Conservation (phyloP, 1,140 invertebrate species). For the Drosophila bifasciata region DNA sequence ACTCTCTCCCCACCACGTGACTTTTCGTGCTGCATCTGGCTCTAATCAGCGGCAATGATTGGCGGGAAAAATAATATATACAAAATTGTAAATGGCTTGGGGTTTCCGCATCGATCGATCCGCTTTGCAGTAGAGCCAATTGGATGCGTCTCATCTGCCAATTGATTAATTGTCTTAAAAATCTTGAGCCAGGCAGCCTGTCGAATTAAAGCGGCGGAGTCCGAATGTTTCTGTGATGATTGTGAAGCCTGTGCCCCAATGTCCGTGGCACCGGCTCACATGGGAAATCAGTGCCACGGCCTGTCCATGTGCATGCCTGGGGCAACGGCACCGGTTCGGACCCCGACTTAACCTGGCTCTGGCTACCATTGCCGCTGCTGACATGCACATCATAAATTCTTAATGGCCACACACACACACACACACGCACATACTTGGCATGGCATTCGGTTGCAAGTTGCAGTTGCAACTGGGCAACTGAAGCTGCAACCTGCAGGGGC, state of each 20-base stretch:
- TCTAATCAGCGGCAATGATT: too few species aligned
- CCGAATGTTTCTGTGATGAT: too few species aligned
- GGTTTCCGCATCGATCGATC: slow-evolving; percentile 9
- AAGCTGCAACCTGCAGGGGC: slow-evolving; percentile 14
- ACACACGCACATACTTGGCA: slow-evolving; percentile 23
- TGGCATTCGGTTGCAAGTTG: slow-evolving; percentile 12
- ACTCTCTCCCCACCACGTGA: too few species aligned
- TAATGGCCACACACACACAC: slow-evolving; percentile 58
- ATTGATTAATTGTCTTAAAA: slow-evolving; percentile 58
- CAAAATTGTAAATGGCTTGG: too few species aligned
- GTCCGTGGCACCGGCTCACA: slow-evolving; percentile 10
- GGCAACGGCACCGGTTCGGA: neutral
- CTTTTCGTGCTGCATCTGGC: too few species aligned
- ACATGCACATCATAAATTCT: slow-evolving; percentile 71
- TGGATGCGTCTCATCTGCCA: slow-evolving; percentile 27
- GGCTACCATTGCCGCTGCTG: slow-evolving; percentile 40
- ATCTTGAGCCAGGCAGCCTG: slow-evolving; percentile 24
- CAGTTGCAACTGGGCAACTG: slow-evolving; percentile 14
- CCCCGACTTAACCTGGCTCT: neutral
- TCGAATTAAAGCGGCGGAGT: slow-evolving; percentile 47
- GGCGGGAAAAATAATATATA: slow-evolving; percentile 5
- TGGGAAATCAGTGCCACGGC: slow-evolving; percentile 39
- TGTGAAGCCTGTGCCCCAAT: neutral
- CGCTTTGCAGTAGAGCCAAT: slow-evolving; percentile 31
- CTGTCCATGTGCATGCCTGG: slow-evolving; percentile 17